Conservation (phyloP, 2,888 invertebrate genomes). For the Gymnosoma rotundatum region DNA sequence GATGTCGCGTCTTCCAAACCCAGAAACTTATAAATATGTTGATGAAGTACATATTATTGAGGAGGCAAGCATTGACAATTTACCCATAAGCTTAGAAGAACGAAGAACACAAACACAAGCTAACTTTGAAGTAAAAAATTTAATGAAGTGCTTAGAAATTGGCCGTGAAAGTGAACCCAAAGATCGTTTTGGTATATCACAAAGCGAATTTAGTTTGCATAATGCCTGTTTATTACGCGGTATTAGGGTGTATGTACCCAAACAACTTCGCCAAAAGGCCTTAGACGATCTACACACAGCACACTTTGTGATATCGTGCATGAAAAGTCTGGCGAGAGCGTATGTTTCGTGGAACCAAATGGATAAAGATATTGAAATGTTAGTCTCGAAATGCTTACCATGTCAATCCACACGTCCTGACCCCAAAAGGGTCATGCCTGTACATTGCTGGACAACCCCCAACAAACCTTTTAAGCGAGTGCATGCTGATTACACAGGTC, state of each 20-base stretch:
- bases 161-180: not conserved
- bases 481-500: not conserved
- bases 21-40: not conserved
- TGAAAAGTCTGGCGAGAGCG: constrained; percentile 9
- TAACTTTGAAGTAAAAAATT: not conserved
- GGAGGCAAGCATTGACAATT: not conserved
- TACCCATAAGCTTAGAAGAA: not conserved
- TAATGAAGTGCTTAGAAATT: not conserved
- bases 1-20: not conserved
- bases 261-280: not conserved
- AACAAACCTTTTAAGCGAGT: not conserved
- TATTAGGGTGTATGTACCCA: not conserved
- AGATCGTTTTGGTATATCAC: not conserved
- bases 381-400: not conserved
- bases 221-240: not conserved
- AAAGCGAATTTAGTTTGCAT: not conserved
- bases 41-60: not conserved
- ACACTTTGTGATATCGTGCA: constrained; percentile 1
- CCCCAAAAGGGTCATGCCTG: not conserved
- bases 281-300: not conserved
- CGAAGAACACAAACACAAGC: not conserved
- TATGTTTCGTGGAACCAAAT: constrained; percentile 5
- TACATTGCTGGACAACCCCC: not conserved
- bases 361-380: too few species aligned
- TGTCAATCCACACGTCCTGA: too few species aligned